Conservation (phyloP, 2,888 invertebrate species). For the Lasioglossum malachurum region DNA sequence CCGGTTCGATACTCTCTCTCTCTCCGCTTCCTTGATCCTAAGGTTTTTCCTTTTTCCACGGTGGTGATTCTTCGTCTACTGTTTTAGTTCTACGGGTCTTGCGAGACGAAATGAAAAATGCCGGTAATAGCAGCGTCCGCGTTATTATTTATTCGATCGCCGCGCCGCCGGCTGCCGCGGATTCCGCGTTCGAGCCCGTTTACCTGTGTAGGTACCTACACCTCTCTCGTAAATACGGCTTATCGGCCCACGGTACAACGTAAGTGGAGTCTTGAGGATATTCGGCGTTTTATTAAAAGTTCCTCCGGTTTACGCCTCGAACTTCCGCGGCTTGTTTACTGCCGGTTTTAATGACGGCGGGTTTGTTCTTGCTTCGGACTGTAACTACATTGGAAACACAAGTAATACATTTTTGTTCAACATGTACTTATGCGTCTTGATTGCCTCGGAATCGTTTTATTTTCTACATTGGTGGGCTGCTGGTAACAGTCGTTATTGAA, state of each 20-base stretch:
- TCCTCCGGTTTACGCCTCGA: neutral
- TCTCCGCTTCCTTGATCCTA: neutral
- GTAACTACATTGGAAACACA: neutral
- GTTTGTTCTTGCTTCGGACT: neutral
- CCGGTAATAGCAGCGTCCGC: neutral
- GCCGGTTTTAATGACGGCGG: neutral
- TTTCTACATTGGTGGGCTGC: neutral
- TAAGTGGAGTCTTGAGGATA: neutral
- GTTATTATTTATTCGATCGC: slow-evolving; percentile 7
- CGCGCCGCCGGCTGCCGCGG: neutral
- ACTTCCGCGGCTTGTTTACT: neutral
- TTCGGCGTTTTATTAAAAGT: slow-evolving; percentile 4
- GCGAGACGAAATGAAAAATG: neutral
- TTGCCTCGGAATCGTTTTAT: neutral
- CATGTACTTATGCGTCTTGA: neutral
- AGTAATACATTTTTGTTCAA: neutral
- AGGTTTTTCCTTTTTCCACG: neutral
- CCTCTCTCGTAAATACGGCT: slow-evolving; percentile 3
- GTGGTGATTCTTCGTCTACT: neutral
- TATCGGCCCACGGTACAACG: slow-evolving; percentile 1
- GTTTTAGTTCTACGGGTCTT: neutral
- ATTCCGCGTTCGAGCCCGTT: neutral
- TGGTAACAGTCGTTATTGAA: neutral
- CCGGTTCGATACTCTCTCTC: neutral
- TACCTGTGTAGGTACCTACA: neutral